These are phyloP conservation scores for Frieseomelitta varia DNA, from an alignment of 1,140 invertebrate genomes.

Conservation along the genomic window DNA sequence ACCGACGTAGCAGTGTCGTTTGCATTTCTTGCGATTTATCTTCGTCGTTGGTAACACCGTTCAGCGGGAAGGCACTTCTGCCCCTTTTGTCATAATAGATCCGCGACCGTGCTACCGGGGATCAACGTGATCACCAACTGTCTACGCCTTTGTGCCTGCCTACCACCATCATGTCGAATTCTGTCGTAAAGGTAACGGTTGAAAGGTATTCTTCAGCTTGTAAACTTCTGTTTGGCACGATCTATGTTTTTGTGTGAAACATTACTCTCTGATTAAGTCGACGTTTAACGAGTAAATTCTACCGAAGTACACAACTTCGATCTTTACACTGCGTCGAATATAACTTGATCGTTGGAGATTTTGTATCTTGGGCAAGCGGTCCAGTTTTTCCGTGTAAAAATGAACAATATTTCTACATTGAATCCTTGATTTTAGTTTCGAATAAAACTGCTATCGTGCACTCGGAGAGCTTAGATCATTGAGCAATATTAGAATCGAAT, in stretches of 20 bases:
- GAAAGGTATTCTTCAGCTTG: not conserved
- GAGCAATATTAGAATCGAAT: not conserved
- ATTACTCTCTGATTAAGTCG: not conserved
- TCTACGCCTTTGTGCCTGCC: not conserved
- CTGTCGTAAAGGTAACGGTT: not conserved
- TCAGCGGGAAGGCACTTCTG: conserved; percentile 33
- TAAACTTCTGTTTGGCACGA: not conserved
- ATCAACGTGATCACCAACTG: conserved; percentile 32
- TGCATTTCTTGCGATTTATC: conserved; percentile 68
- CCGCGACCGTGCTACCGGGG: conserved; percentile 18
- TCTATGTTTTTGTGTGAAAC: not conserved
- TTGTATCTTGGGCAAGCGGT: not conserved
- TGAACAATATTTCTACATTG: not conserved
- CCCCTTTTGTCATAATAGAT: conserved; percentile 46
- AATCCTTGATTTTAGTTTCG: not conserved
- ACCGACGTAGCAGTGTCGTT: conserved; percentile 54
- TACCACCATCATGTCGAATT: not conserved
- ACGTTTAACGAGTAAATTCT: no score
- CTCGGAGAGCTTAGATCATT: not conserved
- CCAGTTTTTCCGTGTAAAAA: not conserved
- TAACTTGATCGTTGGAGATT: not conserved
- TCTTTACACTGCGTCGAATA: no score
- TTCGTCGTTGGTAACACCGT: conserved; percentile 38
- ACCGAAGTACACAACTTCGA: no score
- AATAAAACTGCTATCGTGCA: not conserved